phyloP scores from a whole-genome alignment of 2,888 invertebrate species.

The Xestia ashworthii region DNA sequence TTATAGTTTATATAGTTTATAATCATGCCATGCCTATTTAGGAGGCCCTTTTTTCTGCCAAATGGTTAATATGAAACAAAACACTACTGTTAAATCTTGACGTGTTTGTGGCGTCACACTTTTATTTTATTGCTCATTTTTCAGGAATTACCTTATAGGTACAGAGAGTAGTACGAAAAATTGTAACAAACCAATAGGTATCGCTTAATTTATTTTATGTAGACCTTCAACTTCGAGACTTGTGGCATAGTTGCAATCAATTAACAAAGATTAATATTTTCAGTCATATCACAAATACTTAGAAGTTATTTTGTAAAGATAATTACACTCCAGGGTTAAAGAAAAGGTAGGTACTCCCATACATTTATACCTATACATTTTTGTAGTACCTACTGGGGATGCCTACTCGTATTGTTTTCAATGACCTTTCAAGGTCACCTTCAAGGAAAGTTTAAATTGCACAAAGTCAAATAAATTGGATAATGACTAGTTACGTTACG shows the following conservation, averaged over 20 bases:
- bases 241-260: background rate
- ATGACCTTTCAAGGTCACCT: constrained; percentile 87
- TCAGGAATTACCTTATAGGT: background rate
- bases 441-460: constrained; percentile 53
- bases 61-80: background rate
- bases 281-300: background rate
- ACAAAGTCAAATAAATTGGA: constrained; percentile 32
- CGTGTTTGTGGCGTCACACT: constrained; percentile 33
- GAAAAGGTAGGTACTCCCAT: background rate
- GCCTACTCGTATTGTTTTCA: constrained; percentile 21
- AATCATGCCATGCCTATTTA: background rate
- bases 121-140: constrained; percentile 23
- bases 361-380: background rate
- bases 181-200: background rate
- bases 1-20: background rate
- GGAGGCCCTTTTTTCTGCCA: background rate
- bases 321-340: background rate
- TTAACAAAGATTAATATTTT: background rate
- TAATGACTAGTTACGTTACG: background rate
- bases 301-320: background rate
- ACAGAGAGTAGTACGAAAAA: background rate
- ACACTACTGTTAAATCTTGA: background rate
- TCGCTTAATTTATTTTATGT: background rate
- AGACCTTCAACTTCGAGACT: background rate
- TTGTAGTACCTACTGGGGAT: background rate